Evolutionary conservation across 1,140 invertebrate genomes (phyloP).

Genomic region (Bombus ignitus): DNA sequence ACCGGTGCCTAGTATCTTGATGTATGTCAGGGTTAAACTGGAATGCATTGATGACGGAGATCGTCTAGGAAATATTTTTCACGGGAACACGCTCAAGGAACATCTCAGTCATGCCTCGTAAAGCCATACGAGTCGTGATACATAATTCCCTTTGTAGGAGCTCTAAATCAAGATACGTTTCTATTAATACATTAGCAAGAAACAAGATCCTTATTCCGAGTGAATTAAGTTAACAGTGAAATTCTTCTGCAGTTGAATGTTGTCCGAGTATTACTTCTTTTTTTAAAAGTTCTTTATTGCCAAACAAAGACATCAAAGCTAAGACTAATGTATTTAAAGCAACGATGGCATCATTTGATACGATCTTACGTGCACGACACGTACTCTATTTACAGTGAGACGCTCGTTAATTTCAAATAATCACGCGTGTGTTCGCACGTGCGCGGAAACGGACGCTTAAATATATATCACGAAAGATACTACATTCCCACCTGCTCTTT

Average conservation of each 20-base stretch:
- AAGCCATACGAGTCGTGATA: not conserved
- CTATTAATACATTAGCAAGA: not conserved
- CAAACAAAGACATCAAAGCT: not conserved
- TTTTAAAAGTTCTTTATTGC: not conserved
- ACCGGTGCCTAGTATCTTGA: slow-evolving; percentile 18
- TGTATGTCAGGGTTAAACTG: slow-evolving; percentile 52
- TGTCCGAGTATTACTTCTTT: not conserved
- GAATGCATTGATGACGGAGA: not conserved
- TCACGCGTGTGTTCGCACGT: slow-evolving; percentile 40
- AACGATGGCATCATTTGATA: slow-evolving; percentile 24
- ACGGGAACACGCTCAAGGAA: not conserved
- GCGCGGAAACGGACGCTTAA: slow-evolving; percentile 47
- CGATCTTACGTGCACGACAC: slow-evolving; percentile 14
- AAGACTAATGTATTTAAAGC: slow-evolving; percentile 17
- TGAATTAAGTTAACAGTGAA: not conserved
- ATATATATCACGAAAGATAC: slow-evolving; percentile 31
- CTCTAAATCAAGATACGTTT: not conserved
- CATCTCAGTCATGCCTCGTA: not conserved
- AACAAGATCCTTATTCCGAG: not conserved
- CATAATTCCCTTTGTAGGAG: not conserved
- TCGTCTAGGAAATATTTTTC: slow-evolving; percentile 35
- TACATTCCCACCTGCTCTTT: slow-evolving; percentile 40
- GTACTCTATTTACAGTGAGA: slow-evolving; percentile 19
- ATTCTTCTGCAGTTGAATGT: not conserved
- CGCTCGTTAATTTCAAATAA: slow-evolving; percentile 54